Conservation (phyloP, 2,797 vertebrate species). For the Sebastes baramenuke region DNA sequence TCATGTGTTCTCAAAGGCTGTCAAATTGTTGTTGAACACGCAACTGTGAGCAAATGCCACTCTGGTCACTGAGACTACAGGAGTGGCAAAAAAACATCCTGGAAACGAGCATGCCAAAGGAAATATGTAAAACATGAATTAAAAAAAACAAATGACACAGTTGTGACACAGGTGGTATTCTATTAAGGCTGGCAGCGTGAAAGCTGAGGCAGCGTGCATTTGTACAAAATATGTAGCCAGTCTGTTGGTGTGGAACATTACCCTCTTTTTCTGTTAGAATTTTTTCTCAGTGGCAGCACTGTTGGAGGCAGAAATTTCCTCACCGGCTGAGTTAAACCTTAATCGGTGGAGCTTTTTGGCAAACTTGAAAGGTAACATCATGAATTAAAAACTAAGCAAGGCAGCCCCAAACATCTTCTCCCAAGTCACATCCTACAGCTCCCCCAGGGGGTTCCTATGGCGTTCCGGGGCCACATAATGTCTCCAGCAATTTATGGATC, state of each 20-base stretch:
- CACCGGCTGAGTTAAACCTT: neutral
- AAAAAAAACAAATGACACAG: neutral
- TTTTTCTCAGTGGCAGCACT: neutral
- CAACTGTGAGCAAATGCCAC: neutral
- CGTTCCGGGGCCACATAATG: neutral
- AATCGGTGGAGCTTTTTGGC: neutral
- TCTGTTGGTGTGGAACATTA: neutral
- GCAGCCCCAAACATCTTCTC: neutral
- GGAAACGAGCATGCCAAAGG: neutral
- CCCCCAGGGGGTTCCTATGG: neutral
- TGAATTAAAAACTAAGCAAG: neutral
- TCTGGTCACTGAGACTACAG: neutral
- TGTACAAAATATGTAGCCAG: neutral
- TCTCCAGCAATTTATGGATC: neutral
- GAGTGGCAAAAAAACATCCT: neutral
- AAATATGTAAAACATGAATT: neutral
- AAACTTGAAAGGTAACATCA: neutral
- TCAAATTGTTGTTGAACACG: neutral
- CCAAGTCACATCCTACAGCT: neutral
- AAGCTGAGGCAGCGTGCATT: neutral
- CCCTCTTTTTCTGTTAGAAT: neutral
- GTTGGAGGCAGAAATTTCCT: neutral
- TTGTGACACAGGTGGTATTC: neutral
- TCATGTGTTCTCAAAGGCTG: conserved; percentile 4
- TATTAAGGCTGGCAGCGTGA: neutral